Evolutionary conservation across 2,113 vertebrate genomes (phyloP), one percentile per base, ranked within the genome.

Genomic region (Ondatra zibethicus): DNA sequence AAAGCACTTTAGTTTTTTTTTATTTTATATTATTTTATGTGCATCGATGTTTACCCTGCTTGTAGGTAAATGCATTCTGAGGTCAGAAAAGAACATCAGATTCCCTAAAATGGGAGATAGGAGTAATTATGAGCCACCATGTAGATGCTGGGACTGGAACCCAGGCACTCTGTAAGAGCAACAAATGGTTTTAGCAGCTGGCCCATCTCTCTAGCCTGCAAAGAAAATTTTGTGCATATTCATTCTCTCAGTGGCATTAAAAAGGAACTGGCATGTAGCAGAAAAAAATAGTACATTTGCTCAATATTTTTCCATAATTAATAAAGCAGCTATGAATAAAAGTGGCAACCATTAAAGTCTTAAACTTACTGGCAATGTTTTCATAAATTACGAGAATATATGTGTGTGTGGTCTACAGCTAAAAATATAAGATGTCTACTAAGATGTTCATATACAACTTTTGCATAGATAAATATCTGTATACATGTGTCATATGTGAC

Each of bases 141-240:
- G 36, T 39, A n/a, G 13, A 27, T 82, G 55, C 3, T 82, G 13
- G n/a, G 36, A 61, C 36, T 39, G 39, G n/a, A 82, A 7, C 52
- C 36, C 11, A 12, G 1, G 23, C 39, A 52, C 12, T 82, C 11
- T 58, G n/a, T 36, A 58, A n/a, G 23, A 61, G 12, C 12, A 61
- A 55, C n/a, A 61, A 42, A 61, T 27, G 55, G 80, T 61, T n/a
- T 82, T 39, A 61, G 23, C 36, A 61, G 23, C 12, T 61, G n/a
- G 13, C 8, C n/a, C 80, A 82, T 61, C 55, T 82, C 13, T 39
- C 1, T 61, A 82, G 36, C 55, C 23, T 7, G 91, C 94, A 86
- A 94, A 88, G 89, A 95, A 98, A 97, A 95, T 96, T 95, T 61
- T 92, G 63, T 89, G 90, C 82, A 96, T 45, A 13, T 91, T 98